These are phyloP conservation scores for Drosophila ogumai DNA, from an alignment of 1,140 invertebrate species.

Conservation along the genomic window DNA sequence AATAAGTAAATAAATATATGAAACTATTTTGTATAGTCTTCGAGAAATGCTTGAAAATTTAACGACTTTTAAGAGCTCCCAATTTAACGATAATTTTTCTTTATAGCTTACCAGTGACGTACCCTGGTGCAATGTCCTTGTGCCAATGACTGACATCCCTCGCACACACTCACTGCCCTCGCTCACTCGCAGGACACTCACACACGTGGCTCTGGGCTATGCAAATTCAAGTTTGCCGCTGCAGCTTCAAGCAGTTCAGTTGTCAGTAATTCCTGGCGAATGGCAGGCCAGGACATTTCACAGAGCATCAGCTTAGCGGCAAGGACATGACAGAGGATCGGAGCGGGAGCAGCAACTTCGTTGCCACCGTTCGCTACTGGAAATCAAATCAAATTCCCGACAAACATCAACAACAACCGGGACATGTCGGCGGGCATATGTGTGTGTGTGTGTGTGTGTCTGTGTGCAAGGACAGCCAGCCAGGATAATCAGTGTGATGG, in stretches of 20 bases:
- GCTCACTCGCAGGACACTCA: conserved; percentile 14
- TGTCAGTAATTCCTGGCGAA: conserved; percentile 65
- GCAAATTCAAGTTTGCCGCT: conserved; percentile 63
- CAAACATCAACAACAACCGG: conserved; percentile 60
- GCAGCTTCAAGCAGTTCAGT: conserved; percentile 57
- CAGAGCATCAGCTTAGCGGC: conserved; percentile 28
- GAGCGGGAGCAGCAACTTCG: conserved; percentile 15
- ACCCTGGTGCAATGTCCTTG: conserved; percentile 59
- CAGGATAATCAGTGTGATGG: conserved; percentile 42
- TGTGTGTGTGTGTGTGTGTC: not conserved
- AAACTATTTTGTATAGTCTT: not conserved
- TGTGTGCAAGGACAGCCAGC: conserved; percentile 9
- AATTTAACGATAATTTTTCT: too few species aligned
- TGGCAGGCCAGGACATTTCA: conserved; percentile 39
- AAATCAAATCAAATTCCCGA: conserved; percentile 77
- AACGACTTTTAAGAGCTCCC: not conserved
- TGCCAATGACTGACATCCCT: conserved; percentile 71
- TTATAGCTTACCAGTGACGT: conserved; percentile 9
- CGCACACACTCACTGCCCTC: conserved; percentile 2
- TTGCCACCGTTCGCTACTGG: conserved; percentile 36
- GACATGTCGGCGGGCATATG: conserved; percentile 32
- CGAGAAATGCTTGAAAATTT: not conserved
- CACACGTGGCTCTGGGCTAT: conserved; percentile 46
- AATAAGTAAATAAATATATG: not conserved
- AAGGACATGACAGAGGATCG: conserved; percentile 16